Conservation (phyloP, 2,113 vertebrate genomes). For the Notarius quadriscutis region DNA sequence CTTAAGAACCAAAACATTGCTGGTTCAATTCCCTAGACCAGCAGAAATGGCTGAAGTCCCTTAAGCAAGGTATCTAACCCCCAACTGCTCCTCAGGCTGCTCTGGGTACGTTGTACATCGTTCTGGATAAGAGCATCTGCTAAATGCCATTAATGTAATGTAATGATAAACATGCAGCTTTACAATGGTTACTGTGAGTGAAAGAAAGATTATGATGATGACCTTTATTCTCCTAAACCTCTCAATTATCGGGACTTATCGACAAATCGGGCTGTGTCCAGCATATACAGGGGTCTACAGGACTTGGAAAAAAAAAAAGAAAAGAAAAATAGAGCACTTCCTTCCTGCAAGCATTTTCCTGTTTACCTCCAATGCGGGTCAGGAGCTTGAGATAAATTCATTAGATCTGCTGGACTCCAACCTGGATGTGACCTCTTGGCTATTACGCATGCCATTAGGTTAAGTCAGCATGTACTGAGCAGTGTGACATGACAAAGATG, state of each 20-base stretch:
- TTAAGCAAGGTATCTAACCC: too few relatives aligned
- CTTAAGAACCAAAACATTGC: too few relatives aligned
- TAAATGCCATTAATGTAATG: too few relatives aligned
- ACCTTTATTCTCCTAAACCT: constrained; percentile 15
- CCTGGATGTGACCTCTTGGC: constrained; percentile 48
- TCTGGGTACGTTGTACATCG: too few relatives aligned
- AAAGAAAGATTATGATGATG: neutral
- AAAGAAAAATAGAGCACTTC: constrained; percentile 71
- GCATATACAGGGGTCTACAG: constrained; percentile 31
- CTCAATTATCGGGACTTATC: constrained; percentile 17
- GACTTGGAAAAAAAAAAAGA: constrained; percentile 58
- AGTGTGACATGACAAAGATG: constrained; percentile 15
- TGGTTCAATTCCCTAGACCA: too few relatives aligned
- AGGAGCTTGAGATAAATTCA: constrained; percentile 50
- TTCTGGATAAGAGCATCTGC: too few relatives aligned
- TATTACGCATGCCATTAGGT: neutral
- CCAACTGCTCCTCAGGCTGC: too few relatives aligned
- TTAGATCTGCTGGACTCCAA: constrained; percentile 35
- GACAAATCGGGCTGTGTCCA: constrained; percentile 22
- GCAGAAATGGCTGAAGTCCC: too few relatives aligned
- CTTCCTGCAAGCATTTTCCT: constrained; percentile 71
- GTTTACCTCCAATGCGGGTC: constrained; percentile 73
- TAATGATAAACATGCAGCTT: neutral
- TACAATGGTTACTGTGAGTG: neutral
- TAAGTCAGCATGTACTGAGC: neutral